A percentile compares a stretch with the other conserved stretches of the same genome.
phyloP scores from a whole-genome alignment of 2,888 invertebrate species.

The Theretra japonica region DNA sequence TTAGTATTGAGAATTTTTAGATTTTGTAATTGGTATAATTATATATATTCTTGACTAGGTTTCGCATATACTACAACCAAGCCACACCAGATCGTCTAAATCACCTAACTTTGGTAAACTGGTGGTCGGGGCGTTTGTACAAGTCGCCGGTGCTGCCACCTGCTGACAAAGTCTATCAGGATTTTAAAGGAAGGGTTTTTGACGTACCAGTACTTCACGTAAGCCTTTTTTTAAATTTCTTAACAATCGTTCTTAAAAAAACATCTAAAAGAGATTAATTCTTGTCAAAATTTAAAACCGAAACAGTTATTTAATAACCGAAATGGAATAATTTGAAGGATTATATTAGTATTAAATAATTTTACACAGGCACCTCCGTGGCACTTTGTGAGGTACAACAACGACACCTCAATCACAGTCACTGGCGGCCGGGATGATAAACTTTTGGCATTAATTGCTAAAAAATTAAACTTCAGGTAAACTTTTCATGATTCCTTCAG shows the following conservation, averaged over 20 bases:
- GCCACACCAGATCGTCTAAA: conserved; percentile 85
- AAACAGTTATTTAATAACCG: background rate
- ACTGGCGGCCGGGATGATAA: conserved; percentile 90
- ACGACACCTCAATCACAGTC: conserved; percentile 83
- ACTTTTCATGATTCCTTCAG: conserved; percentile 20
- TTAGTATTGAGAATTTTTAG: background rate
- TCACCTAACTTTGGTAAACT: conserved; percentile 87
- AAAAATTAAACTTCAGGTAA: conserved; percentile 88
- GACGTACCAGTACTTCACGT: conserved; percentile 90
- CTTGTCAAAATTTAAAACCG: background rate
- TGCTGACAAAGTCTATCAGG: conserved; percentile 85
- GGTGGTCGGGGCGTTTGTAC: conserved; percentile 89
- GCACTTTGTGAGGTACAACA: conserved; percentile 89
- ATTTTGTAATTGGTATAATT: too few relatives aligned
- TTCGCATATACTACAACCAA: conserved; percentile 90
- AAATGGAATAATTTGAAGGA: background rate
- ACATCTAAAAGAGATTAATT: background rate
- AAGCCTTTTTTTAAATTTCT: too few relatives aligned
- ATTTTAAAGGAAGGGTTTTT: conserved; percentile 87
- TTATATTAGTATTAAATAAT: too few relatives aligned
- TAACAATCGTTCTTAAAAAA: too few relatives aligned
- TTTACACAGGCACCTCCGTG: conserved; percentile 87
- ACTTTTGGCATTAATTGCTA: conserved; percentile 85
- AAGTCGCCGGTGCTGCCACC: conserved; percentile 87
- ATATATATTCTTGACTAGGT: conserved; percentile 81